A percentile compares a stretch with the other conserved stretches of the same genome.
Conservation (phyloP, 2,797 vertebrate genomes). For the Spheniscus humboldti region DNA sequence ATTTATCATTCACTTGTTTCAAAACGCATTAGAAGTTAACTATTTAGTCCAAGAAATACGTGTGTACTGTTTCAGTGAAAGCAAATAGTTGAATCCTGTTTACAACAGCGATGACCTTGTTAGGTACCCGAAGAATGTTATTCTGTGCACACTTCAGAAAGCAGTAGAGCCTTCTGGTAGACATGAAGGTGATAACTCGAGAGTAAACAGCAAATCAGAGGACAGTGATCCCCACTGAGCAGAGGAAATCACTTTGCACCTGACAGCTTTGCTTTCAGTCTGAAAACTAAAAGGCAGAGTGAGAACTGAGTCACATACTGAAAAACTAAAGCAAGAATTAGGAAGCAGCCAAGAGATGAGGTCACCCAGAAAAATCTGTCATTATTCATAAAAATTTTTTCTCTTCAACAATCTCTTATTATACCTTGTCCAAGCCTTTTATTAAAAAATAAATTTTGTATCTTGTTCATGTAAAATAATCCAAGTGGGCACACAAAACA, state of each 20-base stretch:
- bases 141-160: background rate
- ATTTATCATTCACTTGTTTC: background rate
- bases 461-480: background rate
- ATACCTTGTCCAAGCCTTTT: background rate
- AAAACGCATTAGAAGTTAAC: background rate
- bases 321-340: conserved; percentile 11
- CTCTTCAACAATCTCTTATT: background rate
- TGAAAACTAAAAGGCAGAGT: conserved; percentile 30
- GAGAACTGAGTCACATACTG: conserved; percentile 19
- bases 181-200: conserved; percentile 7
- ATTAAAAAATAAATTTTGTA: background rate
- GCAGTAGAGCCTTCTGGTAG: conserved; percentile 26
- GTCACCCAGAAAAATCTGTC: background rate
- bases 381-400: background rate
- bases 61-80: background rate
- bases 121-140: background rate
- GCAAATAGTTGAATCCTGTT: background rate
- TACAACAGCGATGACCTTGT: background rate
- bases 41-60: background rate
- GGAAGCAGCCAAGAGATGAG: background rate
- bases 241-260: conserved; percentile 62
- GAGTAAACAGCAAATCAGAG: conserved; percentile 40
- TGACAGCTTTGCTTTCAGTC: conserved; percentile 53
- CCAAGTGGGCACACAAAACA: background rate
- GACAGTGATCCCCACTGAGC: conserved; percentile 41